Conservation (phyloP, 2,113 vertebrate genomes). For the Prochilodus magdalenae region DNA sequence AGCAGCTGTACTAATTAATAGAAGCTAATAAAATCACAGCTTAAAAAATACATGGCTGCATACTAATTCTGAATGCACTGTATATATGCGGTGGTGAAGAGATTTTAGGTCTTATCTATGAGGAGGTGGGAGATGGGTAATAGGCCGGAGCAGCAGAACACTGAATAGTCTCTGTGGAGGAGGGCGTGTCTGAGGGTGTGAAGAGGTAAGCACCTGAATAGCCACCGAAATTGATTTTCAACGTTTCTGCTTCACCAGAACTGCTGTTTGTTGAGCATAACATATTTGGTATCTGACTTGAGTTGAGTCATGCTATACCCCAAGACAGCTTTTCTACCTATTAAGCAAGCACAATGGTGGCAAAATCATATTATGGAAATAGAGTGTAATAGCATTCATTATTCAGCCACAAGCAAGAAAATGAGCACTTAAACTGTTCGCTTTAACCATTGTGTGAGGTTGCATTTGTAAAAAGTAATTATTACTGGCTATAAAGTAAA, state of each 20-base stretch:
- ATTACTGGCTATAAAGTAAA: too few relatives aligned
- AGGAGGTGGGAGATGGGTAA: background rate
- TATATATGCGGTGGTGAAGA: background rate
- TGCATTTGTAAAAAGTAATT: too few relatives aligned
- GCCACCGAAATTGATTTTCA: conserved; percentile 16
- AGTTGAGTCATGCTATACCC: background rate
- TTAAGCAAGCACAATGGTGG: too few relatives aligned
- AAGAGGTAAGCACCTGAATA: background rate
- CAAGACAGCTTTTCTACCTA: too few relatives aligned
- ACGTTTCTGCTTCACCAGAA: conserved; percentile 4
- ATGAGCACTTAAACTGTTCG: background rate
- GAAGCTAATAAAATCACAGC: too few relatives aligned
- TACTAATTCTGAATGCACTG: too few relatives aligned
- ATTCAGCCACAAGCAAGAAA: background rate
- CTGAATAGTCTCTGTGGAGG: background rate
- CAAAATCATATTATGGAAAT: too few relatives aligned
- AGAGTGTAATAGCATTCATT: too few relatives aligned
- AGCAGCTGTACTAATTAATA: too few relatives aligned
- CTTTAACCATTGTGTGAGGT: too few relatives aligned
- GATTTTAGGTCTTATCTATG: background rate
- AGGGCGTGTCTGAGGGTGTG: background rate
- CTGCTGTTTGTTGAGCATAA: conserved; percentile 11
- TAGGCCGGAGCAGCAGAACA: background rate
- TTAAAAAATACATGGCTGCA: too few relatives aligned
- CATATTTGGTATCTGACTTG: background rate